These are phyloP conservation scores for Hypsibius dujardini DNA, from an alignment of 1,140 invertebrate genomes.

Conservation along the genomic window DNA sequence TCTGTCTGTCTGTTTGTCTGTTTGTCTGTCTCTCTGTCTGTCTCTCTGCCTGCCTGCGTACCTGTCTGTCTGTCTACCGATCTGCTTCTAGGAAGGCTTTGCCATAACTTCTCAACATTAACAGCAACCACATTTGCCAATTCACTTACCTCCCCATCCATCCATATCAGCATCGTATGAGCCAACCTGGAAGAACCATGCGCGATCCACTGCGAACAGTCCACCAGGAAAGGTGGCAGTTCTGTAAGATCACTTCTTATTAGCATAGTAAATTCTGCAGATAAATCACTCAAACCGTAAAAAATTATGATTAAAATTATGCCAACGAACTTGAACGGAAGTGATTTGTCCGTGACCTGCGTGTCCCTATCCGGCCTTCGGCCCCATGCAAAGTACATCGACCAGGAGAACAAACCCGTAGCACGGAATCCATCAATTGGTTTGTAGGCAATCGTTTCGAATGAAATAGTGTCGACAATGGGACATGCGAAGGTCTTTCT, in stretches of 20 bases:
- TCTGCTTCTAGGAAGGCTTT: too few species aligned
- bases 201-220: slow-evolving; percentile 35
- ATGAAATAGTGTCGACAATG: slow-evolving; percentile 77
- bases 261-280: too few species aligned
- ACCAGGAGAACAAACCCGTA: slow-evolving; percentile 5
- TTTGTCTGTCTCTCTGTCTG: too few species aligned
- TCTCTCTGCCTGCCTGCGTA: too few species aligned
- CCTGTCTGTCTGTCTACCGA: too few species aligned
- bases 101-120: too few species aligned
- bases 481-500: slow-evolving; percentile 61
- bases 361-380: background rate
- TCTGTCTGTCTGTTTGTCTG: too few species aligned
- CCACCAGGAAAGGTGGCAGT: slow-evolving; percentile 40
- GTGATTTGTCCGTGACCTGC: too few species aligned
- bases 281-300: too few species aligned
- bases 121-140: too few species aligned
- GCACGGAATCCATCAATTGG: background rate
- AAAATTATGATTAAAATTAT: too few species aligned
- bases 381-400: slow-evolving; percentile 5
- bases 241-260: slow-evolving; percentile 28
- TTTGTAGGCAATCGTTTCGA: slow-evolving; percentile 61
- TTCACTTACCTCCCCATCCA: slow-evolving; percentile 40
- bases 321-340: too few species aligned
- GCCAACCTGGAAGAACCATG: slow-evolving; percentile 36
- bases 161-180: slow-evolving; percentile 40